Base-by-base conservation (phyloP, 2,797 vertebrate genomes). In the Hybognathus amarus region DNA sequence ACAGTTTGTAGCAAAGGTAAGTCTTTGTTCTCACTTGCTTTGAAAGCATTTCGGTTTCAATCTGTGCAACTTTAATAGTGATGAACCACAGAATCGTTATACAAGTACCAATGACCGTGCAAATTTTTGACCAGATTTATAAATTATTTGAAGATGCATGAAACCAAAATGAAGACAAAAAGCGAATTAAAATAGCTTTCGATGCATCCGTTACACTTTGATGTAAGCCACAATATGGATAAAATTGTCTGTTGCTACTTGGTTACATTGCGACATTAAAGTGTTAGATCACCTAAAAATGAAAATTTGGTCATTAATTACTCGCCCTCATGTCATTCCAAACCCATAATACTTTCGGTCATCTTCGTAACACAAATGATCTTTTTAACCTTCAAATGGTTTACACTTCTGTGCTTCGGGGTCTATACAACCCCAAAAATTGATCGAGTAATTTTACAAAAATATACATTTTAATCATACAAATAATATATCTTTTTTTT, bases 1-100 rank as follows among this genome's bases (percentile, higher is more conserved):
- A 90, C 97, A 99, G 86, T 99, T 99, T 42, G 95, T 98, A 40
- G 98, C 98, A 89, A 99, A 99, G 97, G 98, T 99, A 91, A 75
- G 82, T 79, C 20, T 69, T 47, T 20, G 10, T 20, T 42, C 6
- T 81, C 2, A 24, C 8, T 20, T 18, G 9, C 22, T 22, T 6
- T 20, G 22, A n/a, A 61, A 27, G 56, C 12, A 27, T 50, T 64
- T 52, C 4, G 12, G 18, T 20, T 42, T 56, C 1, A 54, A 18
- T 76, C 52, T 20, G 9, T 42, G 13, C 33, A 59, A 3, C 11
- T 20, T 71, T 22, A 22, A 20, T 50, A 3, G 13, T 7, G 12
- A 30, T 17, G 33, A 30, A 52, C 2, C 10, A 8, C 20, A n/a
- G 12, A 54, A 5, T 38, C 3, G 0, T 5, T 22, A 38, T 38